Base-by-base conservation (phyloP, 2,888 invertebrate species). In the Teleogryllus oceanicus region DNA sequence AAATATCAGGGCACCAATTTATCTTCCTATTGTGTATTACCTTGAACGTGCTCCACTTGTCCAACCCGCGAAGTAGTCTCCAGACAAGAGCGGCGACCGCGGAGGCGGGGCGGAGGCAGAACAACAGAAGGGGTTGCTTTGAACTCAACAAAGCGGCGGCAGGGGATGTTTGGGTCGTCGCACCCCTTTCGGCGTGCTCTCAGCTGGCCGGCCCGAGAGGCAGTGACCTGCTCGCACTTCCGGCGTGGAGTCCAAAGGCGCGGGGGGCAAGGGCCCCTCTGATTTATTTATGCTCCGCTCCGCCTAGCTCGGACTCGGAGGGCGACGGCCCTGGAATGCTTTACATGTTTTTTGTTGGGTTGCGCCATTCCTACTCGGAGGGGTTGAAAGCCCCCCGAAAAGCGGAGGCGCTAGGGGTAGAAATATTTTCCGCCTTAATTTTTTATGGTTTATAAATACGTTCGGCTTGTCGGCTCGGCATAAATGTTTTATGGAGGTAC, bases 401-500 rank as follows among this genome's bases (percentile, higher is more conserved):
- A 62, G 62, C 13, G 4, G 12, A 18, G 62, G 62, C 62, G 8
- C 62, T 62, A 62, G n/a, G n/a, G 62, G 13, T n/a, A n/a, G 62
- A 62, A 62, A 62, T 62, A 62, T 62, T 62, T 62, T 11, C n/a
- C 16, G 3, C n/a, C 16, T 62, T 8, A n/a, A 8, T 18, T 13
- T 62, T 62, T 16, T 62, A 62, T 62, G 62, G 62, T 11, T 62
- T 62, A 62, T 62, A 62, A 62, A 62, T 62, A 62, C 62, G 62
- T 62, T 62, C n/a, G 62, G n/a, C 16, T 62, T 62, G 62, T 62
- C 62, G 13, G 11, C 62, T 62, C 62, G 62, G n/a, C 16, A n/a
- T 62, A n/a, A 62, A 62, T 62, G 62, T 62, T 62, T 62, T 62
- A 62, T 62, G 62, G 62, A n/a, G n/a, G 62, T 62, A 62, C 62